Evolutionary conservation across 2,113 vertebrate species (phyloP), one percentile per base, ranked within the genome.

Genomic region (Formicarius rufipectus): DNA sequence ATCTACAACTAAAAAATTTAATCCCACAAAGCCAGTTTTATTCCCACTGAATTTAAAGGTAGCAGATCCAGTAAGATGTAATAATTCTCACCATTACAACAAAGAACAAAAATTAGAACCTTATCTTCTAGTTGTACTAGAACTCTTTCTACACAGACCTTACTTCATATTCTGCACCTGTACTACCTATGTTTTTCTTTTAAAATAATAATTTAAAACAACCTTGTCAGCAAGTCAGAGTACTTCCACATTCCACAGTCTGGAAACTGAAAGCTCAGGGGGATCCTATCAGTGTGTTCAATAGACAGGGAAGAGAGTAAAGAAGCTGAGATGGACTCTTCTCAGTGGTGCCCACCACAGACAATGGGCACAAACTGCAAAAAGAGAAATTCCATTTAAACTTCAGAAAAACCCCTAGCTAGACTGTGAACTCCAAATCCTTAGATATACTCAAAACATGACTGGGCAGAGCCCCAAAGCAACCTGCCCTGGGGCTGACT

Each of bases 391-490:
- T 71, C 22, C 39, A 60, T n/a, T 50, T 37, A 45, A 78, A 52
- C 7, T 1, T 3, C 62, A 23, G 16, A 7, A n/a, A 49, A 18
- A 21, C 2, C 15, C 12, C 17, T n/a, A 30, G 9, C 27, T 5
- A 63, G 39, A 42, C 12, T 19, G 24, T 8, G 28, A 60, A 44
- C 35, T 69, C 40, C 42, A 17, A 55, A 10, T 17, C 49, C 59
- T 72, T 14, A 50, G 31, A 73, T 69, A 53, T 4, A 49, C 15
- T 66, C 33, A 47, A 24, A 35, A 63, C 21, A 45, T 35, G 15
- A 40, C 1, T 0, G 2, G 47, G 25, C 35, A 24, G 0, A 1
- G 66, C 27, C 68, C 53, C 39, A 30, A n/a, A 75, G 52, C 47
- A 75, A 53, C 12, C 9, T 50, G 66, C 25, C 53, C 31, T 10